Conservation (phyloP, 2,888 invertebrate genomes). For the Emmelina monodactyla region DNA sequence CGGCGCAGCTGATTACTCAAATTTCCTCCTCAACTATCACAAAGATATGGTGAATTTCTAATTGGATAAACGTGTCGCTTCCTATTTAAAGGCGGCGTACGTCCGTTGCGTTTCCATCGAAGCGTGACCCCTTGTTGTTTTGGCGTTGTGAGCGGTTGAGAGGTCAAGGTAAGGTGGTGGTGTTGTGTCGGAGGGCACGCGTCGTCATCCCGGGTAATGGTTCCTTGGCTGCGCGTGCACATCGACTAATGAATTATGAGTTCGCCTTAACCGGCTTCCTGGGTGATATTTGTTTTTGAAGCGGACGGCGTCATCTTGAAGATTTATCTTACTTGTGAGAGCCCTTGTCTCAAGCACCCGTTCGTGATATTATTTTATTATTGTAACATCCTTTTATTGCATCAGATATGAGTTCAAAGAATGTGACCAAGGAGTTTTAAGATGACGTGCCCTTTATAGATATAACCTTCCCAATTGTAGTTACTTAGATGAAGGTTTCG, state of each 20-base stretch:
- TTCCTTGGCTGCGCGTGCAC: constrained; percentile 44
- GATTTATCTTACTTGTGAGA: constrained; percentile 18
- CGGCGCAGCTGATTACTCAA: constrained; percentile 64
- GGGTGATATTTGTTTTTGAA: constrained; percentile 39
- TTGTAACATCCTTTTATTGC: no score
- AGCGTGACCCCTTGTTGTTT: constrained; percentile 33
- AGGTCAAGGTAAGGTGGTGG: constrained; percentile 23
- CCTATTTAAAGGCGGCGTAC: constrained; percentile 64
- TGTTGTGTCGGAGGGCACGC: constrained; percentile 40
- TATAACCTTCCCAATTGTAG: no score
- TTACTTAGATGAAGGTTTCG: no score
- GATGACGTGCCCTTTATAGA: no score
- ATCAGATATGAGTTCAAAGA: no score
- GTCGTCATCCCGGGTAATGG: constrained; percentile 61
- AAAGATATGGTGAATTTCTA: constrained; percentile 68
- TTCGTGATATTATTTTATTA: no score
- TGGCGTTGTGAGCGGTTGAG: constrained; percentile 18
- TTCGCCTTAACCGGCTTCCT: constrained; percentile 40
- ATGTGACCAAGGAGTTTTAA: no score
- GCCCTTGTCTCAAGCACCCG: neutral
- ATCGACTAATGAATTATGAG: constrained; percentile 54
- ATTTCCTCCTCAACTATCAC: constrained; percentile 67
- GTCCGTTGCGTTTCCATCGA: constrained; percentile 45
- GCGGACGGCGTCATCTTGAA: constrained; percentile 18
- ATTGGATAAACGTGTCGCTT: constrained; percentile 68